A percentile compares a stretch with the other conserved stretches of the same genome.
phyloP scores from a whole-genome alignment of 2,797 vertebrate species.

The Darevskia nairensis region DNA sequence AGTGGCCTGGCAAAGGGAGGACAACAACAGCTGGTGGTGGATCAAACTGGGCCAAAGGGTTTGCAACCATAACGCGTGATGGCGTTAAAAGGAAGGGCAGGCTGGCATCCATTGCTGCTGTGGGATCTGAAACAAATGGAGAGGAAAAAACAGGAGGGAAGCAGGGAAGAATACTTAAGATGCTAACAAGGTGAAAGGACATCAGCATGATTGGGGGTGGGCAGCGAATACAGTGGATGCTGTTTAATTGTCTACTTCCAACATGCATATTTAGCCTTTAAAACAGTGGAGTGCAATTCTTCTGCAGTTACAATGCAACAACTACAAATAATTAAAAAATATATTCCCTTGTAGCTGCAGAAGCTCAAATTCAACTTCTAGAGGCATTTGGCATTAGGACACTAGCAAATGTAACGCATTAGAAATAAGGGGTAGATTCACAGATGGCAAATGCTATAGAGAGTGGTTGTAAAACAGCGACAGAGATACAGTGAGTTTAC shows the following conservation, averaged over 20 bases:
- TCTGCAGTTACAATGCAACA: constrained; percentile 17
- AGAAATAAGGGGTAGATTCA: constrained; percentile 18
- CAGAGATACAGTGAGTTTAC: constrained; percentile 1
- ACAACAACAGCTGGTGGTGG: constrained; percentile 35
- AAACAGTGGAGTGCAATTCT: background rate
- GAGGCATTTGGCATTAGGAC: background rate
- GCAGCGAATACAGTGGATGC: background rate
- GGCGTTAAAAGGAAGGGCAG: constrained; percentile 30
- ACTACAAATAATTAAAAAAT: background rate
- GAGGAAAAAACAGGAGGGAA: constrained; percentile 3
- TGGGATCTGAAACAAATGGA: background rate
- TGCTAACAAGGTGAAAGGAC: constrained; percentile 44
- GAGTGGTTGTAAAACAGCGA: constrained; percentile 15
- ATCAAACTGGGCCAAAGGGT: constrained; percentile 38
- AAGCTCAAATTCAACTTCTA: constrained; percentile 8
- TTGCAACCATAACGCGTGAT: constrained; percentile 35
- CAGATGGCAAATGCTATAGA: background rate
- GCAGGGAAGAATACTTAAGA: constrained; percentile 5
- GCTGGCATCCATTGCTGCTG: constrained; percentile 18
- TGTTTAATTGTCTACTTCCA: background rate
- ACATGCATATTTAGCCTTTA: background rate
- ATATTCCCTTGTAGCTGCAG: constrained; percentile 1
- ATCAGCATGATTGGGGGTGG: constrained; percentile 31
- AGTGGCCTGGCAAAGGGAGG: constrained; percentile 32
- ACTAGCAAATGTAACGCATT: constrained; percentile 24